Base-by-base conservation (phyloP, 2,797 vertebrate species). In the Hemitrygon akajei region DNA sequence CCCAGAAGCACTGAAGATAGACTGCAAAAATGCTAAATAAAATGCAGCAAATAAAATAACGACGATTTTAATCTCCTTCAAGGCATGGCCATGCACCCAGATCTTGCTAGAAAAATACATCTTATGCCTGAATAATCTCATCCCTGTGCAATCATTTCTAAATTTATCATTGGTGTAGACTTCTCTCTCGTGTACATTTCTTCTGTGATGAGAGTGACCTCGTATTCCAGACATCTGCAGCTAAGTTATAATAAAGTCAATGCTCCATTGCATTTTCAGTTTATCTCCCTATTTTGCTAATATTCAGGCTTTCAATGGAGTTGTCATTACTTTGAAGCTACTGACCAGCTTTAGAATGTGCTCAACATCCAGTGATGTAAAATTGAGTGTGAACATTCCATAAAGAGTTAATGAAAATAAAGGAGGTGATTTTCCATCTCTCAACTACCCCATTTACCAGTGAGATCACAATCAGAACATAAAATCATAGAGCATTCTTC, bases 81-180 rank as follows among this genome's bases (percentile, higher is more conserved):
- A n/a, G n/a, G 18, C 60, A 89, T 37, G 14, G 86, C 16, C 16
- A 27, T 89, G 86, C 86, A n/a, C n/a, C 60, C 86, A 89, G 60
- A 66, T 34, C n/a, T 34, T 66, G 60, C 60, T 16, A 66, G 86
- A 89, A 89, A 87, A 89, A 89, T 89, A 66, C 66, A 89, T 89
- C 86, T 37, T 63, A 89, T 34, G 86, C 86, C 86, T 66, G 58
- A 89, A 18, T 89, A 34, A n/a, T 89, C 86, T 16, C 86, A 89
- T 89, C 60, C 16, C 86, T 22, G 18, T 66, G 63, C 58, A 89
- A 66, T 37, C 86, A 89, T n/a, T 66, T 89, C 30, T 34, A 66
- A 89, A 89, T 89, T 18, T 89, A 66, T 18, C 60, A 66, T 60
- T 89, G 86, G 30, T 66, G 60, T 10, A 89, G 34, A 34, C 14